Evolutionary conservation across 2,888 invertebrate genomes (phyloP).

Genomic region (Erebia aethiops): DNA sequence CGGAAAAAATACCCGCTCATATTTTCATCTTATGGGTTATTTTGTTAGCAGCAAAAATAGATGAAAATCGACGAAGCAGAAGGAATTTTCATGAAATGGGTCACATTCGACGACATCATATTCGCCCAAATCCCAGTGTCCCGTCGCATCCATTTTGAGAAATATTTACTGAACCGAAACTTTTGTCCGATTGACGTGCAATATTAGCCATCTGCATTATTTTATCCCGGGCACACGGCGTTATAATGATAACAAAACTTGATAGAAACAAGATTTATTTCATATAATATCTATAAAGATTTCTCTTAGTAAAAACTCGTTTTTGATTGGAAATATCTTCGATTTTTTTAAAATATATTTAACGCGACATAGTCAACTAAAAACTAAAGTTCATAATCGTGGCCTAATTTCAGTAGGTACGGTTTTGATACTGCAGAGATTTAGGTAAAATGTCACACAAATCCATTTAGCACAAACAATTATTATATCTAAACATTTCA

Average conservation of each 20-base stretch:
- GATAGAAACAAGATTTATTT: not conserved
- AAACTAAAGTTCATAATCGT: not conserved
- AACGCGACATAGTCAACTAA: not conserved
- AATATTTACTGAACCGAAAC: constrained; percentile 11
- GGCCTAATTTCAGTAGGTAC: not conserved
- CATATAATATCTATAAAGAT: not conserved
- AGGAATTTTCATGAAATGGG: constrained; percentile 1
- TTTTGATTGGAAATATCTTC: not conserved
- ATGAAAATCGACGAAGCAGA: not conserved
- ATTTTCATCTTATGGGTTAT: too few species aligned
- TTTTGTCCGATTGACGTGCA: not conserved
- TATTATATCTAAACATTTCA: not conserved
- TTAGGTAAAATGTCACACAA: not conserved
- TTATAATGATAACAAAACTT: not conserved
- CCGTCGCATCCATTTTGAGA: constrained; percentile 1
- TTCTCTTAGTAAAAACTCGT: not conserved
- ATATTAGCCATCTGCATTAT: not conserved
- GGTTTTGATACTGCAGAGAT: too few species aligned
- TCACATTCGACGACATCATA: not conserved
- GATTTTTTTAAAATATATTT: too few species aligned
- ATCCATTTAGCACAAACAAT: not conserved
- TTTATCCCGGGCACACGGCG: not conserved
- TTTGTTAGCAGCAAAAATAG: too few species aligned
- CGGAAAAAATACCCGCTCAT: too few species aligned
- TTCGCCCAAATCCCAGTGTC: constrained; percentile 2